Percentiles rank a stretch among this genome's conserved stretches.
These are phyloP conservation scores for Anneissia japonica DNA, from an alignment of 35 echinoderm and acorn worm genomes.

Conservation along the genomic window DNA sequence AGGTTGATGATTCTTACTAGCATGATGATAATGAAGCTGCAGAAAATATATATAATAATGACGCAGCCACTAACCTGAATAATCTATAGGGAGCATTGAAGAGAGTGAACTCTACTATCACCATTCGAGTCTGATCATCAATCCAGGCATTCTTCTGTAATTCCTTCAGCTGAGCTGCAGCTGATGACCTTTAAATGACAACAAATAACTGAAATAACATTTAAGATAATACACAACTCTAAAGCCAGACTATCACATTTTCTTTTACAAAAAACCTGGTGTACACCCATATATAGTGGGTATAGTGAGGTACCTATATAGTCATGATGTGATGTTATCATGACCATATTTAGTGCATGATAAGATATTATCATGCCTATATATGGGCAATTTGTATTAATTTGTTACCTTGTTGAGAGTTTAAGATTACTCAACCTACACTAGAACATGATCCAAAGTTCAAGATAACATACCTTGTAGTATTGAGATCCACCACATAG, in stretches of 20 bases:
- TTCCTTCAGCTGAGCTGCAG: constrained; percentile 23
- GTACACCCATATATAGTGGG: no score
- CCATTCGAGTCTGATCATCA: constrained; percentile 51
- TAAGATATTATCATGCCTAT: background rate
- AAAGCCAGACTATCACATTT: background rate
- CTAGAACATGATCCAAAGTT: background rate
- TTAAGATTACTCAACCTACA: background rate
- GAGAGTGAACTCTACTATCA: constrained; percentile 80
- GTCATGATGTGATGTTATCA: no score
- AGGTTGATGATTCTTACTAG: no score
- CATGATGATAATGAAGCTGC: no score
- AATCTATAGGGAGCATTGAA: constrained; percentile 81
- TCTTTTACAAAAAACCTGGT: no score
- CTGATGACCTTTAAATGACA: background rate
- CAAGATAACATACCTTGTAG: constrained; percentile 46
- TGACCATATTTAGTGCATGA: no score
- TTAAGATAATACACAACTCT: background rate
- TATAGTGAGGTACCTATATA: no score
- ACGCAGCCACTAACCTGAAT: constrained; percentile 57
- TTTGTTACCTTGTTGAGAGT: no score
- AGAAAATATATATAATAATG: no score
- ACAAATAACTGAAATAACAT: background rate
- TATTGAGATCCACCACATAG: constrained; percentile 63
- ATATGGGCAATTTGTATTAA: background rate
- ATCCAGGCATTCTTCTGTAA: constrained; percentile 64